Evolutionary conservation across 2,113 vertebrate species (phyloP).

Genomic region (Colossoma macropomum): DNA sequence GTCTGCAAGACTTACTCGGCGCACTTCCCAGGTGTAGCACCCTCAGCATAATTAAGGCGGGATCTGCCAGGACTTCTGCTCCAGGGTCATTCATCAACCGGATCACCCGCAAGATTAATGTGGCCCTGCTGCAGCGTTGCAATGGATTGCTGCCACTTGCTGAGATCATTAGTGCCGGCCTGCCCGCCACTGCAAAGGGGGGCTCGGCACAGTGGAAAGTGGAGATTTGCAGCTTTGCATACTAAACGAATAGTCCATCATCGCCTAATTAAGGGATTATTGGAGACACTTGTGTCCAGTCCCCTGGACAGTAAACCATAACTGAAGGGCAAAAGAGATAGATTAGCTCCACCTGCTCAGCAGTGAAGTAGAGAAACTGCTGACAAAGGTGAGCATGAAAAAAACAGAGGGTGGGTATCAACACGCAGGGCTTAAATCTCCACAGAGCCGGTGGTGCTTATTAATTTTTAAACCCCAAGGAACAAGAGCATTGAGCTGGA

Average conservation of each 20-base stretch:
- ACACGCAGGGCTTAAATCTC: slow-evolving; percentile 53
- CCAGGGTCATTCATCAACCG: slow-evolving; percentile 78
- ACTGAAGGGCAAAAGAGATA: slow-evolving; percentile 77
- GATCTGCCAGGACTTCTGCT: slow-evolving; percentile 76
- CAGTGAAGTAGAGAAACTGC: slow-evolving; percentile 73
- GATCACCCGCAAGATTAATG: slow-evolving; percentile 81
- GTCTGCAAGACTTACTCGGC: slow-evolving; percentile 62
- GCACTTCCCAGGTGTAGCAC: slow-evolving; percentile 73
- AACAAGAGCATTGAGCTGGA: slow-evolving; percentile 15
- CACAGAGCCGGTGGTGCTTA: slow-evolving; percentile 37
- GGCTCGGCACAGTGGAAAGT: slow-evolving; percentile 62
- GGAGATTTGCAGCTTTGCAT: slow-evolving; percentile 81
- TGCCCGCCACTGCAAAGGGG: slow-evolving; percentile 70
- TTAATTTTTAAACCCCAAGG: slow-evolving; percentile 57
- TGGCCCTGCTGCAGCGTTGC: slow-evolving; percentile 70
- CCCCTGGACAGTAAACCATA: slow-evolving; percentile 78
- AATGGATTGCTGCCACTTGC: slow-evolving; percentile 84
- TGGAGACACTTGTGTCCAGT: slow-evolving; percentile 78
- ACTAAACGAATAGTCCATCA: slow-evolving; percentile 79
- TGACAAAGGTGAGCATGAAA: slow-evolving; percentile 68
- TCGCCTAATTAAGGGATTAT: slow-evolving; percentile 82
- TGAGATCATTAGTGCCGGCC: slow-evolving; percentile 80
- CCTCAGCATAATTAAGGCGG: slow-evolving; percentile 80
- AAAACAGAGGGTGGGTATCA: slow-evolving; percentile 54
- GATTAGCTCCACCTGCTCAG: slow-evolving; percentile 76